Evolutionary conservation across 1,140 invertebrate genomes (phyloP).

Genomic region (Helicoverpa armigera): DNA sequence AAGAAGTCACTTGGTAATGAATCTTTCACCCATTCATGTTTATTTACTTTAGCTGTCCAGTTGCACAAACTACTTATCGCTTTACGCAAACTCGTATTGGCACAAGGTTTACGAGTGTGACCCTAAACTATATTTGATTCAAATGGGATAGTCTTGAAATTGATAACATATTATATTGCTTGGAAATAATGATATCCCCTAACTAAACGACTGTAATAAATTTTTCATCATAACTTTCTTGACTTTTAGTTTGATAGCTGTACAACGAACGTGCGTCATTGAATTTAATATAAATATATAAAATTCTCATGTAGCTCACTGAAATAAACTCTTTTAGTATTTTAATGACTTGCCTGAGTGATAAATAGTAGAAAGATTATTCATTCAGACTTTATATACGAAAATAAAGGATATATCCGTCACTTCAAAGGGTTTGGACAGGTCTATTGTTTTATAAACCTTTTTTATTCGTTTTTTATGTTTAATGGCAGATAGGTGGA

Average conservation of each 20-base stretch:
- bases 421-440: conserved; percentile 31
- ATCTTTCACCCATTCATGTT: conserved; percentile 32
- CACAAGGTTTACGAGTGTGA: conserved; percentile 39
- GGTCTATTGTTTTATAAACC: conserved; percentile 20
- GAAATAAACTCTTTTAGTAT: conserved; percentile 72
- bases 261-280: conserved; percentile 72
- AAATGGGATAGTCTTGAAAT: conserved; percentile 10
- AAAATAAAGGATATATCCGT: conserved; percentile 28
- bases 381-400: conserved; percentile 34
- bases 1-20: conserved; percentile 26
- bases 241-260: conserved; percentile 55
- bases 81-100: conserved; percentile 29
- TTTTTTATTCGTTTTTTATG: conserved; percentile 11
- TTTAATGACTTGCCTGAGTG: conserved; percentile 69
- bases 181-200: conserved; percentile 29
- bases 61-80: conserved; percentile 31
- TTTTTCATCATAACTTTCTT: conserved; percentile 69
- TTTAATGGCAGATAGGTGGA: background rate
- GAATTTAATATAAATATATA: conserved; percentile 70
- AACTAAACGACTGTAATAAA: conserved; percentile 67
- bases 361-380: conserved; percentile 60
- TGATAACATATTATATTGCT: conserved; percentile 22
- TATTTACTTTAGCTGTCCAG: conserved; percentile 37
- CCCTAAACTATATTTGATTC: conserved; percentile 42
- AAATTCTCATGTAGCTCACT: conserved; percentile 63